Base-by-base conservation (phyloP, 2,888 invertebrate genomes). In the Drosophila silvestris region DNA sequence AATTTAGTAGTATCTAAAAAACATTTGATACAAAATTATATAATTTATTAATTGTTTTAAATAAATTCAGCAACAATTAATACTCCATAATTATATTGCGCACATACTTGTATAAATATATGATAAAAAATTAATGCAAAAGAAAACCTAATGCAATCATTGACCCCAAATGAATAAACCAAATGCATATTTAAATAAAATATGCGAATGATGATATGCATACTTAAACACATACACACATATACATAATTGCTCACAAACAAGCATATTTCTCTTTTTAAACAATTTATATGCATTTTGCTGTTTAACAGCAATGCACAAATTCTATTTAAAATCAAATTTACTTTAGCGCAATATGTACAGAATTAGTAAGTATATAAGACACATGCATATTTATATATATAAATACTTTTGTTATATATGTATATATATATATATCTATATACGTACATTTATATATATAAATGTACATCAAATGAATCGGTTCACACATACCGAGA, bases 131-230 rank as follows among this genome's bases (percentile, higher is more conserved):
- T 69, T 39, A 52, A 76, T 70, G 57, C 28, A 54, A 60, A 67
- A 62, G 28, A 50, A 64, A 64, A 50, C 28, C 65, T 66, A 80
- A 70, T 74, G 57, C 53, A 74, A 77, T 74, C 85, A 81, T 89
- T 89, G 87, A 85, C 85, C 87, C 71, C 73, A 70, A 73, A 68
- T 70, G 50, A 70, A 75, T 75, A 58, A 57, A 51, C 57, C 71
- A 37, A 57, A 70, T 77, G 61, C 66, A 81, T 79, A 81, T 82
- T 84, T 77, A 61, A 73, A 79, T 81, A 58, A 82, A 77, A 75
- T 84, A 82, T 79, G 85, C 81, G 82, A 82, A 82, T 78, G 47
- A 67, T 66, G 62, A 60, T 50, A 58, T 33, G 33, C 32, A 35
- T 54, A 37, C 30, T 14, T 37, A 12, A 44, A 26, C 35, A 22